Evolutionary conservation across 2,113 vertebrate genomes (phyloP).

Genomic region (Prunella himalayana): DNA sequence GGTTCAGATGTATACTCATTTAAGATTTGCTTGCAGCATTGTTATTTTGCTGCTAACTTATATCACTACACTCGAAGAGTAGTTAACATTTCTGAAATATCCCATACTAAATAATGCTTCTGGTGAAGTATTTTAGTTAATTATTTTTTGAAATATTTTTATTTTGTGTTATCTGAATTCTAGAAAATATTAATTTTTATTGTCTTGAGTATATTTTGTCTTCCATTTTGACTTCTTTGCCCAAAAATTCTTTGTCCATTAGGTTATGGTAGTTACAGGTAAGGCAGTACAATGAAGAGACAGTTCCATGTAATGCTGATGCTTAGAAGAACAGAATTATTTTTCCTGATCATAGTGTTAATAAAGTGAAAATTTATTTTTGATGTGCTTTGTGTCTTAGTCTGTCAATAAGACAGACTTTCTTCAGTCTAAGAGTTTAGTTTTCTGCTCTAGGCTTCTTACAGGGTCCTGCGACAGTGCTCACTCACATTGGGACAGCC

Average conservation of each 20-base stretch:
- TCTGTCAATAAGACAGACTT: too few species aligned
- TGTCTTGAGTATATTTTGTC: background rate
- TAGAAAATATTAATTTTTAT: background rate
- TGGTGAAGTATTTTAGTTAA: background rate
- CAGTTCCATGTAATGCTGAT: background rate
- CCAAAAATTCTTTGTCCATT: background rate
- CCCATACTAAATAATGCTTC: background rate
- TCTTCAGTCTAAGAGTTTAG: background rate
- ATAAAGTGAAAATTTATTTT: background rate
- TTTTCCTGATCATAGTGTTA: background rate
- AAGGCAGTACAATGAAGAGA: background rate
- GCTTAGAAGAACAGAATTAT: background rate
- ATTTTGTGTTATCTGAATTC: background rate
- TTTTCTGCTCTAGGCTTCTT: background rate
- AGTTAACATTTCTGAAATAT: background rate
- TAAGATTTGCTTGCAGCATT: background rate
- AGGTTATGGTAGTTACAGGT: background rate
- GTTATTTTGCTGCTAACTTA: background rate
- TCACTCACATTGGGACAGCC: background rate
- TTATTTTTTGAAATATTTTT: background rate
- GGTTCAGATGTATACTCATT: background rate
- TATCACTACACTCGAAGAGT: background rate
- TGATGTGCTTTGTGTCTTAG: background rate
- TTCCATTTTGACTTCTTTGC: background rate
- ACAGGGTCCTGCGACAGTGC: background rate